phyloP scores from a whole-genome alignment of 2,797 vertebrate species.

The Gymnoscopelus braueri region DNA sequence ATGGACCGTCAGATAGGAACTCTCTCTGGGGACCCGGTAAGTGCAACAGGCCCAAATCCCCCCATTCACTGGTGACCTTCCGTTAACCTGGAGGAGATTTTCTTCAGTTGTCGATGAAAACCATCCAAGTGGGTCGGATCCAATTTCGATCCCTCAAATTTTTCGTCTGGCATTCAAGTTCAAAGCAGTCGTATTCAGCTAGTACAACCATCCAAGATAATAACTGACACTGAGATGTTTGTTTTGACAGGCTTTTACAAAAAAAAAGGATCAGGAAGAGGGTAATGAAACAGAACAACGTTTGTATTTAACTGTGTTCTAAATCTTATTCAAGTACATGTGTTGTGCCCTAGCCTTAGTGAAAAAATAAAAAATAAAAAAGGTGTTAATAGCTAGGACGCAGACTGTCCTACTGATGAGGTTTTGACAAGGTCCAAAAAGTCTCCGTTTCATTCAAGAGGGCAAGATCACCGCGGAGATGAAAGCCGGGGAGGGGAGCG shows the following conservation, averaged over 20 bases:
- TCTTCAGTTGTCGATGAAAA: constrained; percentile 56
- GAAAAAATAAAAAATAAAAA: constrained; percentile 8
- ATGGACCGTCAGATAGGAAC: constrained; percentile 55
- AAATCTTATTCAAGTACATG: constrained; percentile 30
- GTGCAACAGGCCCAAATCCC: constrained; percentile 33
- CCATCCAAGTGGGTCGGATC: constrained; percentile 52
- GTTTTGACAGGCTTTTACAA: constrained; percentile 41
- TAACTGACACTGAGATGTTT: constrained; percentile 42
- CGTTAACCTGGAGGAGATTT: constrained; percentile 61
- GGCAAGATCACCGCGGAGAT: constrained; percentile 54
- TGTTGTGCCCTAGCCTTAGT: constrained; percentile 51
- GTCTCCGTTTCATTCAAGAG: constrained; percentile 62
- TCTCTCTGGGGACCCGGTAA: constrained; percentile 52
- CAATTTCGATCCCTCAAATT: constrained; percentile 49
- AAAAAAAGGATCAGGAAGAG: constrained; percentile 25
- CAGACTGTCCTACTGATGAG: constrained; percentile 56
- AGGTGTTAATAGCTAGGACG: constrained; percentile 65
- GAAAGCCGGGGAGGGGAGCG: constrained; percentile 56
- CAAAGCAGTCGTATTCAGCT: constrained; percentile 47
- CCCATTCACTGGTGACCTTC: constrained; percentile 51
- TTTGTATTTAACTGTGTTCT: neutral
- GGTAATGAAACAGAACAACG: constrained; percentile 41
- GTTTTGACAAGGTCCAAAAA: constrained; percentile 60
- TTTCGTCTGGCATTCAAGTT: constrained; percentile 51
- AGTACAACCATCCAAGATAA: constrained; percentile 46